Conservation (phyloP, 1,140 invertebrate species). For the Propsilocerus akamusi region DNA sequence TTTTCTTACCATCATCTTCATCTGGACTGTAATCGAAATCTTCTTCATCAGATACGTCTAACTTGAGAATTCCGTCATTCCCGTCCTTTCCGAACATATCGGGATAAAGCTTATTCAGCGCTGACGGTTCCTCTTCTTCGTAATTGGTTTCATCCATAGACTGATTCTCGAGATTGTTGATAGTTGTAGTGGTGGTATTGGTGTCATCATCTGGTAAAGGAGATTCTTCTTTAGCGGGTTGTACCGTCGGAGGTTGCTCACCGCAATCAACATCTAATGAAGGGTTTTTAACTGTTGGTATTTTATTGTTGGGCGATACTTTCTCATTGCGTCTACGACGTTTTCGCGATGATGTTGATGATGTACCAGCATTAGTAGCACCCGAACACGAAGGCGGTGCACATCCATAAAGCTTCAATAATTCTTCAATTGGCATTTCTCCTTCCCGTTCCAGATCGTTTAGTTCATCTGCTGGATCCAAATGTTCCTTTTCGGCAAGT, state of each 20-base stretch:
- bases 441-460: constrained; percentile 68
- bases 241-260: background rate
- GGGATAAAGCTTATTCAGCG: background rate
- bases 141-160: constrained; percentile 2
- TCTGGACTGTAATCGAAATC: constrained; percentile 57
- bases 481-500: constrained; percentile 59
- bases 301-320: constrained; percentile 12
- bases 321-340: background rate
- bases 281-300: constrained; percentile 11
- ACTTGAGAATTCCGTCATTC: background rate
- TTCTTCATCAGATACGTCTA: constrained; percentile 36
- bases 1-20: constrained; percentile 54
- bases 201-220: constrained; percentile 20
- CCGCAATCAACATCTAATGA: background rate
- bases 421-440: constrained; percentile 87
- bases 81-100: background rate
- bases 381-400: too few relatives aligned
- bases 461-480: constrained; percentile 70
- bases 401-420: constrained; percentile 72
- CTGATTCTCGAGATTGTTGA: background rate
- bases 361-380: background rate
- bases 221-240: background rate
- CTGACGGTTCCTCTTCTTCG: background rate
- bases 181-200: constrained; percentile 20
- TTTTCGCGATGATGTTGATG: background rate